Percentiles rank a stretch among this genome's conserved stretches.
These are phyloP conservation scores for Idaea dimidiata DNA, from an alignment of 2,888 invertebrate genomes.

Conservation along the genomic window DNA sequence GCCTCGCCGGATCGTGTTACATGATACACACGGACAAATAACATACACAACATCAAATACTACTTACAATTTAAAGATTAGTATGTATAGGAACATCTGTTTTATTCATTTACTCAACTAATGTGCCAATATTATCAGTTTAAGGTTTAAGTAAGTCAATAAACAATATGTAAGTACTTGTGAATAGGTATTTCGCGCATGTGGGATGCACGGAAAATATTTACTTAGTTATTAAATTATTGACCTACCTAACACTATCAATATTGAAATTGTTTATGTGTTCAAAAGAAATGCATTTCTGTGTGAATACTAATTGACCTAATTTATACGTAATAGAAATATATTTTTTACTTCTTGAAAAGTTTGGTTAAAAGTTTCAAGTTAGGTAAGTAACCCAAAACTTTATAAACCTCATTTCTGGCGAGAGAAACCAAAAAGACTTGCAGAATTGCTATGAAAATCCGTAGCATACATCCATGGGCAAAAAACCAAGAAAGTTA, in stretches of 20 bases:
- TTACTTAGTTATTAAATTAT: neutral
- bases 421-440: no score
- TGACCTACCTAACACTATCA: neutral
- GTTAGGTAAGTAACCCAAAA: no score
- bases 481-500: no score
- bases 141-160: conserved; percentile 7
- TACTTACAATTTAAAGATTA: neutral
- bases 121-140: conserved; percentile 11
- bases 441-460: no score
- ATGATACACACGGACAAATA: conserved; percentile 41
- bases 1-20: conserved; percentile 53
- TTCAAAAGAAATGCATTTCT: no score
- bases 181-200: neutral
- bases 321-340: no score
- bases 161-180: neutral
- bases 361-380: no score
- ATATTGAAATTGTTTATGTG: neutral
- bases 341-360: no score
- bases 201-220: neutral
- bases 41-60: conserved; percentile 1
- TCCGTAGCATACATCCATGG: no score
- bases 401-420: no score
- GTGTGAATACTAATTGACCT: no score
- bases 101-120: conserved; percentile 16
- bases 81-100: neutral